A percentile compares a stretch with the other conserved stretches of the same genome.
These are phyloP conservation scores for Hydrocynus forskahlii DNA, from an alignment of 2,797 vertebrate genomes.

Conservation along the genomic window DNA sequence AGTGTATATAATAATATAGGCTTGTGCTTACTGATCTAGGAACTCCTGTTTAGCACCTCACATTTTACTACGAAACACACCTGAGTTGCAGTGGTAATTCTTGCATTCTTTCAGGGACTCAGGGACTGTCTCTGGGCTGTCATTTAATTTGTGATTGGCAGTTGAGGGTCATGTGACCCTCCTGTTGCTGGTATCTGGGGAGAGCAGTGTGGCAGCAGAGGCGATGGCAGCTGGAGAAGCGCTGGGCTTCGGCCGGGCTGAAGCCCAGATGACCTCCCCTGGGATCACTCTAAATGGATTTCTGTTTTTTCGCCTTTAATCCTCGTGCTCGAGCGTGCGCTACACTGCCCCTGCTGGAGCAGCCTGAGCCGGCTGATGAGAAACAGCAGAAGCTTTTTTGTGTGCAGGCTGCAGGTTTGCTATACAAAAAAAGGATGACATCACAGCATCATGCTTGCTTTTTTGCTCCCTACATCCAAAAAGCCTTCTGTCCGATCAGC, in stretches of 20 bases:
- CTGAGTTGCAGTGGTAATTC: not conserved
- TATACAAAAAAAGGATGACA: conserved; percentile 52
- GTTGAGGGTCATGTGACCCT: conserved; percentile 39
- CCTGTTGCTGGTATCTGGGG: conserved; percentile 57
- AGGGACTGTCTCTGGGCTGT: conserved; percentile 36
- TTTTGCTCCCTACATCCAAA: conserved; percentile 4
- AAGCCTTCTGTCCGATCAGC: conserved; percentile 34
- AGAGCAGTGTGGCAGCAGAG: conserved; percentile 48
- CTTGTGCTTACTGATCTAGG: too few relatives aligned
- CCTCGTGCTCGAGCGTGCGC: conserved; percentile 55
- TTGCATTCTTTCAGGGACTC: conserved; percentile 36
- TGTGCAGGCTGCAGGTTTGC: conserved; percentile 43
- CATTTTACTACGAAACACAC: not conserved
- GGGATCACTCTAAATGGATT: conserved; percentile 73
- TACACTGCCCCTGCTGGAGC: conserved; percentile 43
- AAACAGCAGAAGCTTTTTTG: not conserved
- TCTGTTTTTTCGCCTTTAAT: conserved; percentile 81
- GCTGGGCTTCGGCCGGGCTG: conserved; percentile 49
- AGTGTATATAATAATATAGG: too few relatives aligned
- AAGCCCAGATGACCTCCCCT: conserved; percentile 76
- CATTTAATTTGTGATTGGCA: conserved; percentile 49
- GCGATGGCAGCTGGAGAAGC: conserved; percentile 37
- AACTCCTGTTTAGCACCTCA: too few relatives aligned
- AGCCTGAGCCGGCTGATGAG: conserved; percentile 12
- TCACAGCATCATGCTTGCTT: conserved; percentile 35